Evolutionary conservation across 2,888 invertebrate species (phyloP), one percentile per base, ranked within the genome.

Genomic region (Pandemis corylana): DNA sequence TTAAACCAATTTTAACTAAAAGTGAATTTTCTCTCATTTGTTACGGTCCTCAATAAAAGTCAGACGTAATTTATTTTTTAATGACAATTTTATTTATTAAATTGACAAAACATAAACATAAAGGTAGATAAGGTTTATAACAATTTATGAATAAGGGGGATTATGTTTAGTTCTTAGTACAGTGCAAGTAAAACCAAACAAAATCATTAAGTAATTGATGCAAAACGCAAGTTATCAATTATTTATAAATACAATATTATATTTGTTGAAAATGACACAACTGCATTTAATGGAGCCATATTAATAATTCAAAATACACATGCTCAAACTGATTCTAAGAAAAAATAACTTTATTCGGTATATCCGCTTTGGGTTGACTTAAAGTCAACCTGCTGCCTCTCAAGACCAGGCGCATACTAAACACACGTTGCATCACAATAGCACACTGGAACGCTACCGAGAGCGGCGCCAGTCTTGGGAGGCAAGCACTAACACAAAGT

Each of bases 231-330:
- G 59, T 59, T 28, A 59, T 59, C 28, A 28, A 28, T 59, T 28
- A 1, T 59, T 59, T 59, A 28, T 10, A 59, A 53, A 28, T 59
- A 64, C 20, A 64, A 64, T 64, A 15, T 12, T 20, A 64, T 46
- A 20, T 28, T 64, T 12, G 12, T 13, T 15, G 12, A 13, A 46
- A 49, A 65, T 49, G 44, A 65, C 13, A 65, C 46, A 65, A 65
- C 49, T 36, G 46, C 65, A 65, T 49, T 65, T 49, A 49, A 64
- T 20, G 44, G 41, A 64, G 44, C 46, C 28, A 28, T 59, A 59
- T 9, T 64, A 64, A 65, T 46, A 49, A 65, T 64, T 46, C 20
- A 63, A 63, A 63, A 64, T 65, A 49, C 59, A 59, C 59, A 59
- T 59, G 59, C 59, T 59, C 28, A 59, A 59, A 28, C 59, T 59